phyloP scores from a whole-genome alignment of 2,888 invertebrate species.

The Thelaira solivaga region DNA sequence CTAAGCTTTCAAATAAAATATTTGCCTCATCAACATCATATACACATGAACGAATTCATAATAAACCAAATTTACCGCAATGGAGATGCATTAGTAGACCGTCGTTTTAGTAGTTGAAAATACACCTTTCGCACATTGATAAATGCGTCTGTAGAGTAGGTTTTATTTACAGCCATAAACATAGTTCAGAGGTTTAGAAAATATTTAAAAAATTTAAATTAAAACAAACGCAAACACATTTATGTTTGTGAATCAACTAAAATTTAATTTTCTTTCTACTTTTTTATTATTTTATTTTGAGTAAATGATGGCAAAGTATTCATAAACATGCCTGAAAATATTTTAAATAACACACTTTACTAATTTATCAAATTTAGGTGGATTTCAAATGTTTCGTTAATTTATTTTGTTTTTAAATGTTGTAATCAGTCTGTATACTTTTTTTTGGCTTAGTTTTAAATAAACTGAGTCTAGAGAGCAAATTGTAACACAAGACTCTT shows the following conservation, averaged over 20 bases:
- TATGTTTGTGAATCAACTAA: neutral
- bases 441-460: no score
- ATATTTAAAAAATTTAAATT: constrained; percentile 47
- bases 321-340: neutral
- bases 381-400: no score
- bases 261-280: neutral
- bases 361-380: no score
- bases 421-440: no score
- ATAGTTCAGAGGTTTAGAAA: constrained; percentile 43
- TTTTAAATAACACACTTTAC: neutral
- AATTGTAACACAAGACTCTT: no score
- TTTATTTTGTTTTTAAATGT: no score
- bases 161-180: constrained; percentile 33
- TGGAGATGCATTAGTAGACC: constrained; percentile 47
- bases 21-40: constrained; percentile 43
- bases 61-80: constrained; percentile 56
- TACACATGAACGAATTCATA: constrained; percentile 38
- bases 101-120: neutral
- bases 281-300: no score
- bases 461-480: no score
- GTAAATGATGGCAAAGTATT: neutral
- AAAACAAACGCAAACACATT: constrained; percentile 26
- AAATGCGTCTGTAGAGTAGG: neutral
- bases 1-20: constrained; percentile 16
- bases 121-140: neutral